Evolutionary conservation across 2,797 vertebrate genomes (phyloP), one percentile per base, ranked within the genome.

Genomic region (Hippoglossus hippoglossus): DNA sequence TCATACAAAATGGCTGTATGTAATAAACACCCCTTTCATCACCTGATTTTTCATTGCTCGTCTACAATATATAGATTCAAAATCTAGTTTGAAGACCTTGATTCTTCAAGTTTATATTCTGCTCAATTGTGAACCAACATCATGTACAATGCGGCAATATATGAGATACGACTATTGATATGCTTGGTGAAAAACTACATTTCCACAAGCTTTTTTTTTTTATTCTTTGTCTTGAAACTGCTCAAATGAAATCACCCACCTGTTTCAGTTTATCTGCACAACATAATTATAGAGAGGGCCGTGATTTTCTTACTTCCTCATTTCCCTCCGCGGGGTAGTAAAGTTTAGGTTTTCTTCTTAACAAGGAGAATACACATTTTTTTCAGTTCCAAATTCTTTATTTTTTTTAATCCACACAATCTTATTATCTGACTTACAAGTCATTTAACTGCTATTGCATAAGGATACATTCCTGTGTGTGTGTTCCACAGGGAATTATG

Each of bases 251-350:
- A 75, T 50, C 46, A 70, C 44, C 65, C 72, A 80, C 82, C 71
- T 84, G 82, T 80, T 81, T 82, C n/a, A 76, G 78, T 76, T 86
- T 64, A 81, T 76, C 51, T 67, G 4, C 39, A 5, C 44, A 70
- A 66, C 54, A 41, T 79, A 79, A 83, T 86, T 81, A 62, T 67
- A 69, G 26, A 79, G 25, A 74, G 19, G 22, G 8, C 53, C 57
- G 56, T 44, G 26, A 52, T 71, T 69, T 70, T 68, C 64, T 75
- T 60, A 50, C 63, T 52, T 59, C 36, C 36, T 67, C 41, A 39
- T 81, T 75, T 71, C 60, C 59, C 54, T 58, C 67, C 49, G 57
- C 71, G 44, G 15, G 31, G 59, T 67, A 53, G 75, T 71, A 65
- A 73, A 71, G 36, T 46, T 69, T 22, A 36, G 44, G 7, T 75